Base-by-base conservation (phyloP, 2,888 invertebrate genomes). In the Mythimna pallens region DNA sequence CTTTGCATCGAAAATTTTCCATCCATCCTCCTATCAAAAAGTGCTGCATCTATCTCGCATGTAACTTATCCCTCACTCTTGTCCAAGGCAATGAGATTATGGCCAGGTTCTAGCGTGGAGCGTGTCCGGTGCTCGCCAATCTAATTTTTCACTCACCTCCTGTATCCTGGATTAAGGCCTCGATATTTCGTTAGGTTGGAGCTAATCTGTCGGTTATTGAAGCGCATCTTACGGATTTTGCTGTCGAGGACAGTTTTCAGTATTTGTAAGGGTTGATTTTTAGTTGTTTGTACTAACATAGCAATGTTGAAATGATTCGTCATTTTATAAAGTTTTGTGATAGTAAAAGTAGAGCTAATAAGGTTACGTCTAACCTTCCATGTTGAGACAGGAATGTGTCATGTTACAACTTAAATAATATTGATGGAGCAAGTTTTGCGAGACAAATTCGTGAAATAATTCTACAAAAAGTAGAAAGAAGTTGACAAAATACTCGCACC, bases 121-220 rank as follows among this genome's bases (percentile, higher is more conserved):
- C 76, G 69, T 78, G 89, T 86, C 86, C 87, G 76, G 77, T 77
- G 73, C 86, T 81, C 85, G 70, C 72, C 88, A 89, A 91, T 89
- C 90, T 88, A 91, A 91, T 91, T 91, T 91, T 90, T 89, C 88
- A 89, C 90, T 89, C 88, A 87, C 85, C 88, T 88, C 73, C 69
- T 64, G 76, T 78, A 78, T 84, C 75, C 70, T 52, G 85, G 85
- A 87, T 88, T 87, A 88, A 59, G 68, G 55, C 71, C 68, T 68
- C 82, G 76, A 86, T 89, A 88, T 89, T 88, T 83, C 83, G 85
- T 88, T 89, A 87, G 82, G 74, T 67, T 25, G 36, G 50, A 65
- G 65, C 75, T 83, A 81, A 80, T 83, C 54, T 57, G 40, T 65
- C 54, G 59, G 71, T 79, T 79, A 82, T 70, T 69, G 83, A 70